phyloP scores from a whole-genome alignment of 2,113 vertebrate genomes.

The Apus apus region DNA sequence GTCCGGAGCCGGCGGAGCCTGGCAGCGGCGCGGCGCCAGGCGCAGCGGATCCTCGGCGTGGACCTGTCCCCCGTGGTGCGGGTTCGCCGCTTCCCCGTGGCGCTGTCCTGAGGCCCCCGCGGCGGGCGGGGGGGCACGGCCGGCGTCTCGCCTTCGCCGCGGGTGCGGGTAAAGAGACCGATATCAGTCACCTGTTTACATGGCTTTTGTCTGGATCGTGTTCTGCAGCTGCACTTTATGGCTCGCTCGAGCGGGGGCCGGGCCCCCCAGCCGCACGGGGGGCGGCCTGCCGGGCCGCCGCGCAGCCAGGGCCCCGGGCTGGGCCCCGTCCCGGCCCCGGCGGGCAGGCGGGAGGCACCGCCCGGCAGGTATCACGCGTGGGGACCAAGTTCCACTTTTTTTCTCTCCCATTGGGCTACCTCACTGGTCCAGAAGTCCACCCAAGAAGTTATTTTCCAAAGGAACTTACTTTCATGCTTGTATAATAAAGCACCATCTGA shows the following conservation, averaged over 20 bases:
- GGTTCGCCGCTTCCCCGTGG: slow-evolving; percentile 74
- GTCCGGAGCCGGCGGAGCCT: slow-evolving; percentile 75
- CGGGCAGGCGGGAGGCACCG: neutral
- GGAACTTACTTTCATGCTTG: slow-evolving; percentile 71
- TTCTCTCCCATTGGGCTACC: slow-evolving; percentile 75
- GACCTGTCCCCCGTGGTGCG: slow-evolving; percentile 78
- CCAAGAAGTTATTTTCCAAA: slow-evolving; percentile 76
- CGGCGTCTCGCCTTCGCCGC: neutral
- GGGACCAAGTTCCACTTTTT: slow-evolving; percentile 58
- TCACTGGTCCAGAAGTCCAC: slow-evolving; percentile 78
- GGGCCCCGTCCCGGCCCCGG: too few species aligned
- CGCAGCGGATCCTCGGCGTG: slow-evolving; percentile 75
- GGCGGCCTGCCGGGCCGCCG: neutral
- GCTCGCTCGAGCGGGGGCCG: neutral
- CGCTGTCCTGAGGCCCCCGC: slow-evolving; percentile 45
- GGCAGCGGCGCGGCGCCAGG: slow-evolving; percentile 65
- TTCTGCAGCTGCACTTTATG: slow-evolving; percentile 76
- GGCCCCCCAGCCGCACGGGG: neutral
- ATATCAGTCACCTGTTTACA: slow-evolving; percentile 80
- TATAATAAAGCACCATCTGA: slow-evolving; percentile 70
- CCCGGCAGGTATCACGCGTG: slow-evolving; percentile 8
- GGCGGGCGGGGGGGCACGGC: too few species aligned
- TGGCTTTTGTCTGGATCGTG: slow-evolving; percentile 66
- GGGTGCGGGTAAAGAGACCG: slow-evolving; percentile 26
- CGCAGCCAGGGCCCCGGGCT: neutral